Evolutionary conservation across 2,113 vertebrate species (phyloP).

Genomic region (Macquaria ambigua): DNA sequence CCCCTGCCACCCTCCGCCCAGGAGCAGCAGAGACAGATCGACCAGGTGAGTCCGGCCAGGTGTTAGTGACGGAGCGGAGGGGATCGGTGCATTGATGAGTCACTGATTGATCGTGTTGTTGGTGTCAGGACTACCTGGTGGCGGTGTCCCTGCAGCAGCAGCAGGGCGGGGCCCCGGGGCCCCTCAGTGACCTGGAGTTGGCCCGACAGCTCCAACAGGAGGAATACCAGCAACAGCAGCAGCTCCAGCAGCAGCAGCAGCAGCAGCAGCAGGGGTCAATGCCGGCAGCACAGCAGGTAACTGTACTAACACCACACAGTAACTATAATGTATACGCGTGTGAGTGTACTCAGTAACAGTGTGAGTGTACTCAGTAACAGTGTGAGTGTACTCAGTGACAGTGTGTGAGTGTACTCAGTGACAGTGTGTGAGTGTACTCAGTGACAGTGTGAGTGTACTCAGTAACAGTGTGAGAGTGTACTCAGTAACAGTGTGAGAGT

Average conservation of each 20-base stretch:
- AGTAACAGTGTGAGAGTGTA: no score
- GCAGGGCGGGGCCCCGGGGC: conserved; percentile 75
- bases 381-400: no score
- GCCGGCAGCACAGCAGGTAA: conserved; percentile 69
- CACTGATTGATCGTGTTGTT: neutral
- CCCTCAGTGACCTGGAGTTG: conserved; percentile 93
- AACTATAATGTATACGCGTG: no score
- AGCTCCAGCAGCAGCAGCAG: conserved; percentile 80
- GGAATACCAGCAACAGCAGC: conserved; percentile 87
- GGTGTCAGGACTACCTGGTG: conserved; percentile 91
- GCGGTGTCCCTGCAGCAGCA: conserved; percentile 92
- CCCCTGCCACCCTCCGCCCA: conserved; percentile 57
- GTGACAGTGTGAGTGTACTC: no score
- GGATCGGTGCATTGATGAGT: fast-evolving
- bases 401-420: no score
- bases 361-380: no score
- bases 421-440: no score
- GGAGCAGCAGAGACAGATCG: conserved; percentile 89
- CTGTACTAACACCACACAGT: neutral
- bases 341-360: no score
- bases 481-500: no score
- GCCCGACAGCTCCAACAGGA: conserved; percentile 93
- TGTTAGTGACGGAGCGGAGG: no score
- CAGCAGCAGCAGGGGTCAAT: conserved; percentile 35
- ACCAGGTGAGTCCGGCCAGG: conserved; percentile 82